Evolutionary conservation across 2,797 vertebrate genomes (phyloP).

Genomic region (Diplodus sargus): DNA sequence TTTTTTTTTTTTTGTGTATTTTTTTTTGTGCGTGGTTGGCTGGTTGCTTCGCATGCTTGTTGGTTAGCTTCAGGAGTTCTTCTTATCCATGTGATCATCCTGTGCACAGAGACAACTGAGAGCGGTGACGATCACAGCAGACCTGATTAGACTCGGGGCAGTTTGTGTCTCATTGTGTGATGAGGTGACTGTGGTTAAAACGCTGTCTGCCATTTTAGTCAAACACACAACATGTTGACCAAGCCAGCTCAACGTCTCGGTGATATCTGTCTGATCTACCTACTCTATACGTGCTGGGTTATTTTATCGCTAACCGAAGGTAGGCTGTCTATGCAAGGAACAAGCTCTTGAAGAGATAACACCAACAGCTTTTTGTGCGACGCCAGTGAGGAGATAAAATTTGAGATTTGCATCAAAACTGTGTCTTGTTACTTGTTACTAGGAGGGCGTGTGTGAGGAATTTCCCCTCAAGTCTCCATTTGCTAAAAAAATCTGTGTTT

Average conservation of each 20-base stretch:
- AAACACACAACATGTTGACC: slow-evolving; percentile 11
- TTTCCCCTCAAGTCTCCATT: slow-evolving; percentile 5
- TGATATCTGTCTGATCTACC: slow-evolving; percentile 22
- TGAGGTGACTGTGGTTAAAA: slow-evolving; percentile 25
- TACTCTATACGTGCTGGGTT: not conserved
- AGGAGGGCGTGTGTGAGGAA: slow-evolving; percentile 12
- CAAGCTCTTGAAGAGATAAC: not conserved
- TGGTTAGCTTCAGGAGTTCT: not conserved
- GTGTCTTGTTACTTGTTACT: not conserved
- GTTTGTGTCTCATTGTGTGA: not conserved
- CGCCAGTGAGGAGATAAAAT: not conserved
- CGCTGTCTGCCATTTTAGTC: not conserved
- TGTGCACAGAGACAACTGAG: slow-evolving; percentile 4
- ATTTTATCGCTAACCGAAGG: not conserved
- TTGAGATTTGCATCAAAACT: not conserved
- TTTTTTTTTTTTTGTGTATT: not conserved
- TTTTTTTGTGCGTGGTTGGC: not conserved
- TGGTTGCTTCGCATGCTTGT: not conserved
- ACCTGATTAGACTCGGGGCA: not conserved
- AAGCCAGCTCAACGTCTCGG: slow-evolving; percentile 1
- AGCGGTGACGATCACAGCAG: not conserved
- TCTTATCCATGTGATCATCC: not conserved
- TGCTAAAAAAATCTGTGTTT: not conserved
- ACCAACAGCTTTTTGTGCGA: not conserved
- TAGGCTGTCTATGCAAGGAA: not conserved